These are phyloP conservation scores for Amazonetta brasiliensis DNA, from an alignment of 2,797 vertebrate genomes.

Conservation along the genomic window DNA sequence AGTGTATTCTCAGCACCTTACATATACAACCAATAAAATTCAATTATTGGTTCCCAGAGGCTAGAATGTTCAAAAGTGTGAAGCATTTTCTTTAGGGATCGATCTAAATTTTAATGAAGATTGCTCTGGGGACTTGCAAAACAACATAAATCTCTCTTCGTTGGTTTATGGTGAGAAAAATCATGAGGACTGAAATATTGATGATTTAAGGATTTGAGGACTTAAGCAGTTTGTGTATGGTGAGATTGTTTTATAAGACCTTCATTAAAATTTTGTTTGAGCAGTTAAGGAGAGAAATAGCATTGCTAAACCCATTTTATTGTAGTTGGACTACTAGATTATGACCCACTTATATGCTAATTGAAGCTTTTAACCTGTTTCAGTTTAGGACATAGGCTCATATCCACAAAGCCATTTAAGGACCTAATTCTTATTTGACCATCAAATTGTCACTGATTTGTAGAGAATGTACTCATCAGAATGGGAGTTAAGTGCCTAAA, in stretches of 20 bases:
- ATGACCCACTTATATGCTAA: constrained; percentile 10
- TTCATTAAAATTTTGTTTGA: constrained; percentile 66
- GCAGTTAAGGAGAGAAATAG: constrained; percentile 38
- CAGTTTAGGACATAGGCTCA: neutral
- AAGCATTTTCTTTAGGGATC: constrained; percentile 41
- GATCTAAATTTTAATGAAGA: constrained; percentile 68
- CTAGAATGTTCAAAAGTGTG: constrained; percentile 7
- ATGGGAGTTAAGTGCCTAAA: neutral
- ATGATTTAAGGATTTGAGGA: constrained; percentile 59
- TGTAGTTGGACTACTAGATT: neutral
- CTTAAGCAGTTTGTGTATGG: constrained; percentile 30
- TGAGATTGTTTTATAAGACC: constrained; percentile 54
- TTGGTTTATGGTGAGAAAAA: constrained; percentile 15
- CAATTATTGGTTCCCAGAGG: constrained; percentile 39
- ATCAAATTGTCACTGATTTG: neutral
- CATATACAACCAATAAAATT: neutral
- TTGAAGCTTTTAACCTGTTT: constrained; percentile 32
- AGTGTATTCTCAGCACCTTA: neutral
- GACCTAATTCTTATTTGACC: neutral
- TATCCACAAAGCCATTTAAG: neutral
- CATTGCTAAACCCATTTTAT: constrained; percentile 37
- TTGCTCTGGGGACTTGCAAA: constrained; percentile 40
- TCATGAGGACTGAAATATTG: constrained; percentile 24
- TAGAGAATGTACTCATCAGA: neutral
- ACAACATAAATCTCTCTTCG: constrained; percentile 4